These are phyloP conservation scores for Cheilosia vernalis DNA, from an alignment of 2,888 invertebrate species.

Conservation along the genomic window DNA sequence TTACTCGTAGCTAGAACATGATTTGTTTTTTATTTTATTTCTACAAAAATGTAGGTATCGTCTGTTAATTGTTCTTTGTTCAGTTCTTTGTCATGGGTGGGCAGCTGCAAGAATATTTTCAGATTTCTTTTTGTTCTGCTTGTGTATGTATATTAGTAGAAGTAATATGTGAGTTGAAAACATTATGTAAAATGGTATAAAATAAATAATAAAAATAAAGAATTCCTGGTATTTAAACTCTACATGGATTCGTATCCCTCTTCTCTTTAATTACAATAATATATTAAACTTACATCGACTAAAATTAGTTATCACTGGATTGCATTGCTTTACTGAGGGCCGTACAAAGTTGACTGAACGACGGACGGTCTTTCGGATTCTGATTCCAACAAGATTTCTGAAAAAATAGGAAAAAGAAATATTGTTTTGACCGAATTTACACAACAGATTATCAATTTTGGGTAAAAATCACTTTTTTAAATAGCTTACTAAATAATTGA, in stretches of 20 bases:
- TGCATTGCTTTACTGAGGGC: conserved; percentile 83
- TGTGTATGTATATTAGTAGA: background rate
- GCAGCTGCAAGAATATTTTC: conserved; percentile 19
- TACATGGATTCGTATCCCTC: background rate
- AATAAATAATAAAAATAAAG: conserved; percentile 43
- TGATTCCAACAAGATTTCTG: conserved; percentile 82
- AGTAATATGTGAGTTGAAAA: conserved; percentile 10
- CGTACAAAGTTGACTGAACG: conserved; percentile 83
- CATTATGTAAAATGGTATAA: background rate
- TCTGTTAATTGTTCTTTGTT: conserved; percentile 43
- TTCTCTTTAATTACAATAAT: conserved; percentile 43
- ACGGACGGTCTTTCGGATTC: conserved; percentile 83
- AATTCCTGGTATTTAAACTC: background rate
- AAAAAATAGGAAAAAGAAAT: conserved; percentile 40
- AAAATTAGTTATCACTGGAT: conserved; percentile 79
- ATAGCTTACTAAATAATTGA: too few species aligned
- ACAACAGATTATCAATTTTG: too few species aligned
- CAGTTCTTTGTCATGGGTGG: conserved; percentile 71
- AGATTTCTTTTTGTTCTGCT: conserved; percentile 5
- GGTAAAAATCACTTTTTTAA: too few species aligned
- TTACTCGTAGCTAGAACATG: conserved; percentile 72
- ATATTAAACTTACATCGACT: conserved; percentile 46
- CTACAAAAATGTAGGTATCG: background rate
- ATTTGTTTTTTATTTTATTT: conserved; percentile 6
- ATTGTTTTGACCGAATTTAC: background rate